Evolutionary conservation across 2,113 vertebrate species (phyloP).

Genomic region (Paralichthys olivaceus): DNA sequence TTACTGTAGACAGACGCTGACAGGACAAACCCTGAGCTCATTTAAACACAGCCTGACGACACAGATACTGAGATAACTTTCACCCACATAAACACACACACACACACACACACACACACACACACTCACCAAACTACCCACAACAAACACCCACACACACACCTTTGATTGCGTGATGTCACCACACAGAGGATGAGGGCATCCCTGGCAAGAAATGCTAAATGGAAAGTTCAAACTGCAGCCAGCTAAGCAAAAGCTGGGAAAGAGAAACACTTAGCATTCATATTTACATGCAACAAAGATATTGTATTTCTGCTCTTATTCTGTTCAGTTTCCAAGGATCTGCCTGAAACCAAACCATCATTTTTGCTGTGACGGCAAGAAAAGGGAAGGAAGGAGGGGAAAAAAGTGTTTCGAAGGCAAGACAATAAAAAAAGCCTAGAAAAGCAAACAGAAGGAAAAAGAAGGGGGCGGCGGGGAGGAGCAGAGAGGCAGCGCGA

Average conservation of each 20-base stretch:
- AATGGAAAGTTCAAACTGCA: slow-evolving; percentile 55
- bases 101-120: not conserved
- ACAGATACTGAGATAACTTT: slow-evolving; percentile 22
- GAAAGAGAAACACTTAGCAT: slow-evolving; percentile 30
- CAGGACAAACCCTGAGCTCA: slow-evolving; percentile 20
- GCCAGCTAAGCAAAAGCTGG: slow-evolving; percentile 39
- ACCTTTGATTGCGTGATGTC: slow-evolving; percentile 48
- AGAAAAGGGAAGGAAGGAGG: slow-evolving; percentile 34
- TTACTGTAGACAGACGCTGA: not conserved
- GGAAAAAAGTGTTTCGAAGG: slow-evolving; percentile 32
- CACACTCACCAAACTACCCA: not conserved
- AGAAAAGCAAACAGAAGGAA: slow-evolving; percentile 62
- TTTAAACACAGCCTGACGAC: slow-evolving; percentile 32
- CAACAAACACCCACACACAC: slow-evolving; percentile 20
- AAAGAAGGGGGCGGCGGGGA: slow-evolving; percentile 50
- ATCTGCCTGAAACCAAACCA: not conserved
- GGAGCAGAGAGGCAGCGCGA: slow-evolving; percentile 53
- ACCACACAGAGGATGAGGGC: slow-evolving; percentile 51
- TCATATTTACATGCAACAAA: slow-evolving; percentile 28
- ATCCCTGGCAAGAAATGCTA: slow-evolving; percentile 50
- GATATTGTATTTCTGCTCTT: slow-evolving; percentile 18
- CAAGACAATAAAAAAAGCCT: slow-evolving; percentile 61
- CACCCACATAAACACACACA: not conserved
- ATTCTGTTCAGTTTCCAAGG: not conserved
- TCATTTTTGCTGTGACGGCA: slow-evolving; percentile 50